phyloP scores from a whole-genome alignment of 2,113 vertebrate genomes.

The Rhodinocichla rosea region DNA sequence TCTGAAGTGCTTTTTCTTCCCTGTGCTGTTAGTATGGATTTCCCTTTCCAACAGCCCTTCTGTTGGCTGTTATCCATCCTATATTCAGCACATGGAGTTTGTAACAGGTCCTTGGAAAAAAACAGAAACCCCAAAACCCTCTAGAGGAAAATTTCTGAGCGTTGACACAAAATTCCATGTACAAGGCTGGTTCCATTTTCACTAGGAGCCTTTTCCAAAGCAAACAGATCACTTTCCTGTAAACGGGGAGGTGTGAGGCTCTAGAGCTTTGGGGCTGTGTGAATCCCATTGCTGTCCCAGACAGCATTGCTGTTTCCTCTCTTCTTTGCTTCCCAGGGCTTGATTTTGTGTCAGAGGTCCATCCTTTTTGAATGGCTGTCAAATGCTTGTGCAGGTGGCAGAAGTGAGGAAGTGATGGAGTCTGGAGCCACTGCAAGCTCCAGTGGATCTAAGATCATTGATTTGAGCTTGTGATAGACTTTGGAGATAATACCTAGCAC shows the following conservation, averaged over 20 bases:
- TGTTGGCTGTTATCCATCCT: not conserved
- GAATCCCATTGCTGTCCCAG: conserved; percentile 73
- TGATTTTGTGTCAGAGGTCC: conserved; percentile 54
- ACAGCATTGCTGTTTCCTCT: conserved; percentile 76
- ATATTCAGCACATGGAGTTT: not conserved
- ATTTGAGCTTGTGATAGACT: not conserved
- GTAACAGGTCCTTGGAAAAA: not conserved
- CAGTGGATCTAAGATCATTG: not conserved
- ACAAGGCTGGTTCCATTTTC: conserved; percentile 6
- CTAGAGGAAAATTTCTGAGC: not conserved
- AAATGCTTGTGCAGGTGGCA: conserved; percentile 42
- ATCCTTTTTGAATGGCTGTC: conserved; percentile 49
- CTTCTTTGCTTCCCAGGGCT: conserved; percentile 74
- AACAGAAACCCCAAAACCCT: not conserved
- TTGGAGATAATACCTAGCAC: not conserved
- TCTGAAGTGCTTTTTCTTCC: not conserved
- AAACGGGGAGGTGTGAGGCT: not conserved
- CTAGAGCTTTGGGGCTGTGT: conserved; percentile 65
- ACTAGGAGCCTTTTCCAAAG: conserved; percentile 66
- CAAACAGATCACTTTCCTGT: conserved; percentile 74
- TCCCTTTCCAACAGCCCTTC: not conserved
- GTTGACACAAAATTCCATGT: not conserved
- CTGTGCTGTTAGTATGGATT: not conserved
- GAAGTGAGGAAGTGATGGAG: not conserved
- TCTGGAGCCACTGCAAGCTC: not conserved